Percentiles rank a stretch among this genome's conserved stretches.
Conservation (phyloP, 2,113 vertebrate genomes). For the Mirounga angustirostris region DNA sequence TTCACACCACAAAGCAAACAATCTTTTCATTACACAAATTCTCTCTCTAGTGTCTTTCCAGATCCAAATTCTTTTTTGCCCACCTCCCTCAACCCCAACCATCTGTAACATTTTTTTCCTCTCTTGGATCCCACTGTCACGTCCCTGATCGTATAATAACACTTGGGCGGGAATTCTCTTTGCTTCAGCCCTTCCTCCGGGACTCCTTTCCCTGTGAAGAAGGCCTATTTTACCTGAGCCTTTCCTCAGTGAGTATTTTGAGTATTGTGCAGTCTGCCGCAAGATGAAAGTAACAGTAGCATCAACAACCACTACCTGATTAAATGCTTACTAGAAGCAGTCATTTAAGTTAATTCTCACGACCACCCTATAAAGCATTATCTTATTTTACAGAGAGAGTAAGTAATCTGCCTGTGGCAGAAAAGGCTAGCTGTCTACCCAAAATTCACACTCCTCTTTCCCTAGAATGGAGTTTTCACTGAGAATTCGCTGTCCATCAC, state of each 20-base stretch:
- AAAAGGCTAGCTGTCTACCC: not conserved
- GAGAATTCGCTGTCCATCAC: not conserved
- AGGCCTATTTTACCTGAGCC: not conserved
- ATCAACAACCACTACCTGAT: not conserved
- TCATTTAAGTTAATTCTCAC: not conserved
- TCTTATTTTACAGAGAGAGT: not conserved
- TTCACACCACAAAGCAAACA: not conserved
- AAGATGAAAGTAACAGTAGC: not conserved
- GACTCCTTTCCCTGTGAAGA: not conserved
- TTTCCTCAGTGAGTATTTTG: not conserved
- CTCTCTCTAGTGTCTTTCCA: slow-evolving; percentile 6
- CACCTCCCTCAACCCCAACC: not conserved
- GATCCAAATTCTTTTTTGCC: not conserved
- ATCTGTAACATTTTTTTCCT: not conserved
- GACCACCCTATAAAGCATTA: not conserved
- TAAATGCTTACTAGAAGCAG: not conserved
- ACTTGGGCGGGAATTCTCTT: not conserved
- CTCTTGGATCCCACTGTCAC: not conserved
- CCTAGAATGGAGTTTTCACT: not conserved
- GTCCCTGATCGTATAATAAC: not conserved
- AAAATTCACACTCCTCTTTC: not conserved
- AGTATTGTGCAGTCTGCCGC: not conserved
- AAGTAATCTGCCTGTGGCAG: not conserved
- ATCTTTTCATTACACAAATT: not conserved
- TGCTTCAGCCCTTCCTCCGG: not conserved